Evolutionary conservation across 2,113 vertebrate species (phyloP).

Genomic region (Mustela lutreola): DNA sequence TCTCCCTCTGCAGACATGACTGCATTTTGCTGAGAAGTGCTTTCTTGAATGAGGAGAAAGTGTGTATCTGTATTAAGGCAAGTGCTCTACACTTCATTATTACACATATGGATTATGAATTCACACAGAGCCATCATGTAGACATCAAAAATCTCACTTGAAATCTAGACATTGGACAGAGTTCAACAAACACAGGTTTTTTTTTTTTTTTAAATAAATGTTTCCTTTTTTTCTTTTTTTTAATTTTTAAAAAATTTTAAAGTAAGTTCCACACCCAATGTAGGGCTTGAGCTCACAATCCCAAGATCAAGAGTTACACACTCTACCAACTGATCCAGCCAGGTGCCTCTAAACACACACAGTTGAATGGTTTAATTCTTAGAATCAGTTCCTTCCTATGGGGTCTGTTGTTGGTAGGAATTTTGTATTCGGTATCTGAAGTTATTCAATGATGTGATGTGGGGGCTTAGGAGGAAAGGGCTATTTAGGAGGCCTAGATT

Average conservation of each 20-base stretch:
- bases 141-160: neutral
- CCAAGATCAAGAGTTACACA: neutral
- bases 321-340: neutral
- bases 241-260: neutral
- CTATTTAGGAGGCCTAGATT: neutral
- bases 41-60: neutral
- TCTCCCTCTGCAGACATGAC: slow-evolving; percentile 15
- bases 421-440: neutral
- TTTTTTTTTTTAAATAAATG: neutral
- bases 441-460: neutral
- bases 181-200: neutral
- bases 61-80: neutral
- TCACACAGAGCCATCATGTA: neutral
- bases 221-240: neutral
- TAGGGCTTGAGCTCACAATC: neutral
- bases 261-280: neutral
- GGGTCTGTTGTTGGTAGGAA: neutral
- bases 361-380: neutral
- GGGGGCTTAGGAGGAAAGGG: neutral
- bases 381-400: neutral
- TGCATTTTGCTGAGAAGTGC: slow-evolving; percentile 10
- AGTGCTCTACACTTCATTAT: neutral
- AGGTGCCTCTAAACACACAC: neutral
- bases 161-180: neutral
- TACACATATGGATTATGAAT: neutral